Percentiles rank a stretch among this genome's conserved stretches.
These are phyloP conservation scores for Micropterix aruncella DNA, from an alignment of 2,888 invertebrate genomes.

Conservation along the genomic window DNA sequence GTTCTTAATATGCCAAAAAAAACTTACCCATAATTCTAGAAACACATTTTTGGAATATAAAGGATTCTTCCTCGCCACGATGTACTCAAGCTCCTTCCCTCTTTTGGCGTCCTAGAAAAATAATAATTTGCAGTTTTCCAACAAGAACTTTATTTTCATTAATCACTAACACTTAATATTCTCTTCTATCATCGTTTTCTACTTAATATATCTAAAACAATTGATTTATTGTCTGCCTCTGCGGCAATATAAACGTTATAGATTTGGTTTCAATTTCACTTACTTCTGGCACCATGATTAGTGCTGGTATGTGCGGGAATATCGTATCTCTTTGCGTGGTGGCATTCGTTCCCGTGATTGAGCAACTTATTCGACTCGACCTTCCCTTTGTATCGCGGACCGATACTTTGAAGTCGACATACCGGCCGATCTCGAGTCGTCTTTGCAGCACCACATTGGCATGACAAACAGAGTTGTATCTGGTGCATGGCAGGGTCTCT, in stretches of 20 bases:
- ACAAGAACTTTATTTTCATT: too few relatives aligned
- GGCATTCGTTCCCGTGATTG: constrained; percentile 71
- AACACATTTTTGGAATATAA: constrained; percentile 63
- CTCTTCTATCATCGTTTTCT: too few relatives aligned
- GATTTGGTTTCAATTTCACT: too few relatives aligned
- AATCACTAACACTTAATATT: too few relatives aligned
- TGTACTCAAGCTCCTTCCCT: constrained; percentile 70
- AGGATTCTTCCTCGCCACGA: constrained; percentile 69
- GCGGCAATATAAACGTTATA: too few relatives aligned
- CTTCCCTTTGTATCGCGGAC: constrained; percentile 67
- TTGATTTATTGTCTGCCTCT: too few relatives aligned
- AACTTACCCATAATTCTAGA: constrained; percentile 67
- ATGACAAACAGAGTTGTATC: constrained; percentile 79
- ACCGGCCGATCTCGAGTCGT: constrained; percentile 64
- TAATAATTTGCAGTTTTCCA: constrained; percentile 12
- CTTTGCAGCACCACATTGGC: constrained; percentile 72
- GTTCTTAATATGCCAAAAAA: too few relatives aligned
- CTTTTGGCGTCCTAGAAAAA: constrained; percentile 54
- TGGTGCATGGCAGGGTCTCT: constrained; percentile 70
- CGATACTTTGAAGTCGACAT: constrained; percentile 65
- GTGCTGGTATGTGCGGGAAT: constrained; percentile 67
- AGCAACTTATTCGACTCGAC: constrained; percentile 59
- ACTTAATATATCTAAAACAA: too few relatives aligned
- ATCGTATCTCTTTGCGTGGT: constrained; percentile 71
- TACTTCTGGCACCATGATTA: constrained; percentile 65